These are phyloP conservation scores for Paradoxurus hermaphroditus DNA, from an alignment of 2,113 vertebrate genomes.

Conservation along the genomic window DNA sequence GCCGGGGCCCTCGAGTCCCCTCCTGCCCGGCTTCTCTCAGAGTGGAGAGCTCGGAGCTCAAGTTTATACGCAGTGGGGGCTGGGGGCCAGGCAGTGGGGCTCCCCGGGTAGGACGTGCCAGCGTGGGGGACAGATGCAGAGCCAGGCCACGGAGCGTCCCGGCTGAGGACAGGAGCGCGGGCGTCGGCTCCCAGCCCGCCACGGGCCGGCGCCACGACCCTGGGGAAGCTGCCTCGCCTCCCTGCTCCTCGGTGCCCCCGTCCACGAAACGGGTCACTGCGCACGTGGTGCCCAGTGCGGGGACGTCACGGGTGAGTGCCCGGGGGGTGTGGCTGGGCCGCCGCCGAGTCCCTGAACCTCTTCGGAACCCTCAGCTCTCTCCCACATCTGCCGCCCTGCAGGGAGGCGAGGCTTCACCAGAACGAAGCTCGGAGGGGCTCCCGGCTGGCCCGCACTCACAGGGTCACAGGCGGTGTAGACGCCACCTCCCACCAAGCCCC, in stretches of 20 bases:
- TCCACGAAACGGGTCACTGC: neutral
- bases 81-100: fast-evolving
- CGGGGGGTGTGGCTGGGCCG: fast-evolving
- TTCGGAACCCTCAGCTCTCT: neutral
- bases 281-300: fast-evolving
- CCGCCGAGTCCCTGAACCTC: fast-evolving
- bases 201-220: fast-evolving
- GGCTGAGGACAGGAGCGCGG: fast-evolving
- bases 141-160: fast-evolving
- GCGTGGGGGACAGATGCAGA: fast-evolving
- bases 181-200: neutral
- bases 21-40: fast-evolving
- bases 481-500: neutral
- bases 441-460: neutral
- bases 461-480: neutral
- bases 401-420: neutral
- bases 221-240: neutral
- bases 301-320: fast-evolving
- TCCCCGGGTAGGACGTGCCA: fast-evolving
- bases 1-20: fast-evolving
- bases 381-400: fast-evolving
- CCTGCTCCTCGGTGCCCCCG: fast-evolving
- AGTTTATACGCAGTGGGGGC: fast-evolving
- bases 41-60: neutral
- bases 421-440: neutral